Conservation (phyloP, 2,888 invertebrate genomes). For the Tridacna gigas region DNA sequence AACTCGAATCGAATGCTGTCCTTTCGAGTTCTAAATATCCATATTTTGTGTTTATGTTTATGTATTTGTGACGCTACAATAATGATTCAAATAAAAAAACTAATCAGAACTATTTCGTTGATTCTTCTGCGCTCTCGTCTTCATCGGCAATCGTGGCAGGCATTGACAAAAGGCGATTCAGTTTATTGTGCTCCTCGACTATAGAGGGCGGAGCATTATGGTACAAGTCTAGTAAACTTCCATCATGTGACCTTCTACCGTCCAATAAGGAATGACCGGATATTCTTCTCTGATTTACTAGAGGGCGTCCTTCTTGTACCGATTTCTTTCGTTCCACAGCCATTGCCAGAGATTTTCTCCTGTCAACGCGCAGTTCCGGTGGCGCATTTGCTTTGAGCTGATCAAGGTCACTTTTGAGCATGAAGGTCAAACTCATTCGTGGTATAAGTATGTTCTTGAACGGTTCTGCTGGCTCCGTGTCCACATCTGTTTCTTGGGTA, state of each 20-base stretch:
- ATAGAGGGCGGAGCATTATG: constrained; percentile 7
- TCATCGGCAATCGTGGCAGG: constrained; percentile 58
- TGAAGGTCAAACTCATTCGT: constrained; percentile 54
- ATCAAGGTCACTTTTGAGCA: constrained; percentile 55
- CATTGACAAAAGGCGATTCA: constrained; percentile 53
- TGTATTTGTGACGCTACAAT: too few species aligned
- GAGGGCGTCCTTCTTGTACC: constrained; percentile 13
- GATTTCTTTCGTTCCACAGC: constrained; percentile 53
- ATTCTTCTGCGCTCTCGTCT: constrained; percentile 32
- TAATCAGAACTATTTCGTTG: neutral
- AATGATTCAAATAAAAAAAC: too few species aligned
- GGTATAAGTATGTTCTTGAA: constrained; percentile 40
- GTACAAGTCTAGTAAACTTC: constrained; percentile 18
- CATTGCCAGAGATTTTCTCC: constrained; percentile 48
- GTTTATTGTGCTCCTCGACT: constrained; percentile 55
- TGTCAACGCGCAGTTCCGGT: constrained; percentile 37
- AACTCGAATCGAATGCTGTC: too few species aligned
- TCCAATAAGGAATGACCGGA: constrained; percentile 31
- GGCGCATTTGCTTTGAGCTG: constrained; percentile 54
- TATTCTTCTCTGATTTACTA: constrained; percentile 1
- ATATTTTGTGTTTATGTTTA: too few species aligned
- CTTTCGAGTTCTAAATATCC: too few species aligned
- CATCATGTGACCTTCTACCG: constrained; percentile 18
- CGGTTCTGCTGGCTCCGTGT: constrained; percentile 36
- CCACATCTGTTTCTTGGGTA: constrained; percentile 27